Conservation (phyloP, 1,140 invertebrate species). For the Marisa cornuarietis region DNA sequence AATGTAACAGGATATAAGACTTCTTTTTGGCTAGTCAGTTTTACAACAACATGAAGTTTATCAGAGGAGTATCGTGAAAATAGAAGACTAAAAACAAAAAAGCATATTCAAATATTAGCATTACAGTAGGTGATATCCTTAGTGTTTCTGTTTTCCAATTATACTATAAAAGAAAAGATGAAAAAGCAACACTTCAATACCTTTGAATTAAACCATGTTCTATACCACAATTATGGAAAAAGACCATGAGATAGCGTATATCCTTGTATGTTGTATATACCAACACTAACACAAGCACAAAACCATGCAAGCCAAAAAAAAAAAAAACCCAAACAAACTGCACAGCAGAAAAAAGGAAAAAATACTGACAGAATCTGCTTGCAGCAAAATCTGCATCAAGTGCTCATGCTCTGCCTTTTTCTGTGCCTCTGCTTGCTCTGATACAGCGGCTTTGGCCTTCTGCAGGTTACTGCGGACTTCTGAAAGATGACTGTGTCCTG, state of each 20-base stretch:
- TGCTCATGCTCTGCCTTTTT: constrained; percentile 9
- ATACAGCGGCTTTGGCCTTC: not conserved
- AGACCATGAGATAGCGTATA: too few species aligned
- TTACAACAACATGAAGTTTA: too few species aligned
- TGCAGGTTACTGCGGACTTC: not conserved
- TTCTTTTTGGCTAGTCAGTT: too few species aligned
- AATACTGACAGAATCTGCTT: not conserved
- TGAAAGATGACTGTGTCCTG: not conserved
- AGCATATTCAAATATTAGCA: too few species aligned
- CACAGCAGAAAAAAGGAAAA: too few species aligned
- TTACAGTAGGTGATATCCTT: not conserved
- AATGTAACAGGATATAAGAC: too few species aligned
- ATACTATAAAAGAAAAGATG: not conserved
- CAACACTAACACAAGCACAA: too few species aligned
- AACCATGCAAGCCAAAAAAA: too few species aligned
- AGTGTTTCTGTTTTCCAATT: not conserved
- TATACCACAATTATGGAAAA: not conserved
- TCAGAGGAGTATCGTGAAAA: too few species aligned
- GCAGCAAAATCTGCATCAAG: constrained; percentile 12
- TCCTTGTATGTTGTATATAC: too few species aligned
- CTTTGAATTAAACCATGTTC: not conserved
- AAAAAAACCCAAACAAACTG: too few species aligned
- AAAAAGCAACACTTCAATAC: not conserved
- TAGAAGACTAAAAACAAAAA: too few species aligned
- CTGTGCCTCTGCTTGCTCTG: constrained; percentile 1